A percentile compares a stretch with the other conserved stretches of the same genome.
These are phyloP conservation scores for Tachycineta bicolor DNA, from an alignment of 2,113 vertebrate species.

Conservation along the genomic window DNA sequence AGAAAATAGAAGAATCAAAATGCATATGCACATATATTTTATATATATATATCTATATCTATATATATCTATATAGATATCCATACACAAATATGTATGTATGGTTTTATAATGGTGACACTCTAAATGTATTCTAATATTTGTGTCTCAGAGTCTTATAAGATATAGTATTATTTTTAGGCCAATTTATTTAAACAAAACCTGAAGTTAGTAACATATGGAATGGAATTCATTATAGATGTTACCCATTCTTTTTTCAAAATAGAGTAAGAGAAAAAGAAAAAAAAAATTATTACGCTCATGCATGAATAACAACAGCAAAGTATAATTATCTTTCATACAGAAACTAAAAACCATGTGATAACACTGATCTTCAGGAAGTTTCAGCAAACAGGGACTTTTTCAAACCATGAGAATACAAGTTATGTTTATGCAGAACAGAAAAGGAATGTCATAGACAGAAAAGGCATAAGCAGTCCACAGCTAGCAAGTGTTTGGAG, in stretches of 20 bases:
- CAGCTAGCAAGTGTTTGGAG: background rate
- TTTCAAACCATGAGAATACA: background rate
- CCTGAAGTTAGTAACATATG: background rate
- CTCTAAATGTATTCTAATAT: background rate
- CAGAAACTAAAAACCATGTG: background rate
- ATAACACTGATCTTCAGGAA: background rate
- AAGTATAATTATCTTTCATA: background rate
- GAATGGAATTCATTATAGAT: background rate
- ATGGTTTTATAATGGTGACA: background rate
- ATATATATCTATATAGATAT: background rate
- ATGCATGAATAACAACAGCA: accelerated
- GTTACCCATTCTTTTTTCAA: background rate
- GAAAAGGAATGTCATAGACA: background rate
- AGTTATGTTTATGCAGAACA: background rate
- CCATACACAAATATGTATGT: accelerated
- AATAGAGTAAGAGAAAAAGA: background rate
- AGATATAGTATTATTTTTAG: background rate
- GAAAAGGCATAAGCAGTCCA: background rate
- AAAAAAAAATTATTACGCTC: background rate
- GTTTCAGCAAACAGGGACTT: background rate
- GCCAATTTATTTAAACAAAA: background rate
- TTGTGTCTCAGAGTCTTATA: background rate
- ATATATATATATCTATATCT: background rate
- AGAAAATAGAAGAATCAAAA: background rate
- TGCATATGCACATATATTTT: too few relatives aligned